Conservation (phyloP, 2,888 invertebrate genomes). For the Subacronicta megacephala region DNA sequence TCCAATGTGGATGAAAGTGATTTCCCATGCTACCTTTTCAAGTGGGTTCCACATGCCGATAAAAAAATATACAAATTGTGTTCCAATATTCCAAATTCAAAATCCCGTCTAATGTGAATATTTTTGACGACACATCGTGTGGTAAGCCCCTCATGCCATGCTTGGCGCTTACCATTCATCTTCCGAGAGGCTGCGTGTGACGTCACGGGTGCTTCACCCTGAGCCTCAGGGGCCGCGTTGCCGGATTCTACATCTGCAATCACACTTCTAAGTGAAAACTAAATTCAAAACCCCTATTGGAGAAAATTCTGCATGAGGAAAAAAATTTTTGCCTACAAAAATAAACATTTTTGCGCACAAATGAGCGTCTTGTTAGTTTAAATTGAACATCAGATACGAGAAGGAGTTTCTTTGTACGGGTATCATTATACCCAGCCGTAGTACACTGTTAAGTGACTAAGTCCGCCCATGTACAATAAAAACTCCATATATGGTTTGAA, state of each 20-base stretch:
- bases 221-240: constrained; percentile 58
- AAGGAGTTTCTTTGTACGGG: too few relatives aligned
- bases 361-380: too few relatives aligned
- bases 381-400: too few relatives aligned
- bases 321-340: too few relatives aligned
- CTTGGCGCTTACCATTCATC: constrained; percentile 72
- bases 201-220: constrained; percentile 60
- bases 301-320: too few relatives aligned
- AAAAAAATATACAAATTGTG: constrained; percentile 5
- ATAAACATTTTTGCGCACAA: too few relatives aligned
- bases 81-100: constrained; percentile 14
- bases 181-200: constrained; percentile 46
- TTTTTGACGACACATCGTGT: constrained; percentile 41
- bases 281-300: too few relatives aligned
- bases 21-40: constrained; percentile 30
- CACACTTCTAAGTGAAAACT: constrained; percentile 50
- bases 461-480: too few relatives aligned
- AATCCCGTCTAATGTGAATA: constrained; percentile 1
- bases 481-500: too few relatives aligned
- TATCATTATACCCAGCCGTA: too few relatives aligned
- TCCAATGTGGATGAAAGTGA: constrained; percentile 37
- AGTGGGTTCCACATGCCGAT: constrained; percentile 26
- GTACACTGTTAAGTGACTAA: too few relatives aligned
- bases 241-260: constrained; percentile 82
- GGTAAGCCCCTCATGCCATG: constrained; percentile 62